Conservation (phyloP, 1,140 invertebrate genomes). For the Planococcus citri region DNA sequence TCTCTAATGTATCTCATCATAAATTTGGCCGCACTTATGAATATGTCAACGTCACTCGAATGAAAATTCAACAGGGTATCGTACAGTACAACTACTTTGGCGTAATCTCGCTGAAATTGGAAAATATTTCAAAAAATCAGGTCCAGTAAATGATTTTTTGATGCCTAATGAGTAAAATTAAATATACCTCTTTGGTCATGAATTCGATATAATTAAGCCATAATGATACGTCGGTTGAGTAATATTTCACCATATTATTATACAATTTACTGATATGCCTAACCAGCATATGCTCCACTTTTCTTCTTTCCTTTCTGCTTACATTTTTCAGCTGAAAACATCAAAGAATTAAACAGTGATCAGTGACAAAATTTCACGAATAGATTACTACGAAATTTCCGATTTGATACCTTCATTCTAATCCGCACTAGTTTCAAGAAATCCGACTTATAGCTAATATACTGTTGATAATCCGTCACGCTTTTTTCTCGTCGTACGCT, state of each 20-base stretch:
- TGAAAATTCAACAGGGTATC: background rate
- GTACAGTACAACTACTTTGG: background rate
- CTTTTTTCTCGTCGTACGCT: background rate
- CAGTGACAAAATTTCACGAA: background rate
- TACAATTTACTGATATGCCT: constrained; percentile 10
- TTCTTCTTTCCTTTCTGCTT: background rate
- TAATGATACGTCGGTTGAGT: background rate
- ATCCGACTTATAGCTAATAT: background rate
- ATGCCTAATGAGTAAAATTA: too few species aligned
- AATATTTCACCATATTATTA: background rate
- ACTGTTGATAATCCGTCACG: background rate
- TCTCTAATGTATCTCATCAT: background rate
- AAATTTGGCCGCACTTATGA: constrained; percentile 5
- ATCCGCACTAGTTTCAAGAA: background rate
- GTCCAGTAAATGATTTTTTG: too few species aligned
- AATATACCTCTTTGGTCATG: constrained; percentile 9
- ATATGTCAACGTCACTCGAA: background rate
- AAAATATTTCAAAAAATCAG: background rate
- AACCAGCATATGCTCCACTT: constrained; percentile 5
- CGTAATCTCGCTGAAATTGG: background rate
- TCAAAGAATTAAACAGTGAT: background rate
- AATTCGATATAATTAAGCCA: constrained; percentile 13
- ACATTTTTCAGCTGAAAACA: background rate
- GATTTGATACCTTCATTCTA: background rate
- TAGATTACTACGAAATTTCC: background rate